phyloP scores from a whole-genome alignment of 2,797 vertebrate species.

The Columba guinea region DNA sequence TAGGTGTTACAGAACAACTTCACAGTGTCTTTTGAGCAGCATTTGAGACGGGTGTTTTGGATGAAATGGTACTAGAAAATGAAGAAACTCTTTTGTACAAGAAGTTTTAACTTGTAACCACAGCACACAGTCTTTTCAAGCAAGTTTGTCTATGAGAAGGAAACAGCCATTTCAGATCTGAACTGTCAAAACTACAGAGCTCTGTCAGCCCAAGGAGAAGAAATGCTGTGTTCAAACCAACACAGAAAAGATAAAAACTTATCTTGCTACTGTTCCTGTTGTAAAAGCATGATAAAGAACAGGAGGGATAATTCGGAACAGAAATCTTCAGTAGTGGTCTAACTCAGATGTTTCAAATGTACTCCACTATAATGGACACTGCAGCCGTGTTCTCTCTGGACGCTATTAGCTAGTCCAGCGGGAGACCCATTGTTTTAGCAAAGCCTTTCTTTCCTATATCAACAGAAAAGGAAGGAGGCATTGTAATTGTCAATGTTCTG shows the following conservation, averaged over 20 bases:
- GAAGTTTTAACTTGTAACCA: not conserved
- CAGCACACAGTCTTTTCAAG: not conserved
- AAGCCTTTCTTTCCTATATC: not conserved
- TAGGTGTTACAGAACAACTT: not conserved
- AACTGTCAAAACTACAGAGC: not conserved
- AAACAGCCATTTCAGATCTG: not conserved
- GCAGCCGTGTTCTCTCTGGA: not conserved
- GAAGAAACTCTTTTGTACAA: not conserved
- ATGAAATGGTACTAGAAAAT: not conserved
- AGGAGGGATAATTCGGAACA: not conserved
- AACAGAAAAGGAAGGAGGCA: not conserved
- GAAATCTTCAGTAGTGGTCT: not conserved
- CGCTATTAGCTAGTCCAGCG: not conserved
- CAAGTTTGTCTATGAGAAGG: not conserved
- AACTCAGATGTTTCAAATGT: not conserved
- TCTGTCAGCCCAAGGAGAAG: not conserved
- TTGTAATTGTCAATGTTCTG: not conserved
- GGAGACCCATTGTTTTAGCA: not conserved
- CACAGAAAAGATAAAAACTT: not conserved
- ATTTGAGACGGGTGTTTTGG: not conserved
- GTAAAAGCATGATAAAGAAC: not conserved
- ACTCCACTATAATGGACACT: not conserved
- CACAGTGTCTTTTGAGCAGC: not conserved
- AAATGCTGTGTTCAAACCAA: not conserved
- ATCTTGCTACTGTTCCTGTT: not conserved